Evolutionary conservation across 2,113 vertebrate species (phyloP).

Genomic region (Strix uralensis): DNA sequence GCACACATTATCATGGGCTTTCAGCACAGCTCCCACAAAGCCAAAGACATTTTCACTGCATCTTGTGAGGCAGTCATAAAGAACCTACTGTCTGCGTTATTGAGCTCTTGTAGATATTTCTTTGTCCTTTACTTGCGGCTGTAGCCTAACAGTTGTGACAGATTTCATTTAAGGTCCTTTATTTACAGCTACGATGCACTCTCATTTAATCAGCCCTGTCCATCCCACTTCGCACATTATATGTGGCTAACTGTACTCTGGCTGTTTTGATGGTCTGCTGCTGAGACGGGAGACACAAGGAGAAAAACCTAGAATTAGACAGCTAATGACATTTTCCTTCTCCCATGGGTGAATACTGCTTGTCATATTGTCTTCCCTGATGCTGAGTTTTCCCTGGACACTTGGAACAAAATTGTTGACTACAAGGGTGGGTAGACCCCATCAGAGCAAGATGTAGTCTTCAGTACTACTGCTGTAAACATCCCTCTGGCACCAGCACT

Average conservation of each 20-base stretch:
- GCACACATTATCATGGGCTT: neutral
- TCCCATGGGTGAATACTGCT: neutral
- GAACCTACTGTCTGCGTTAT: neutral
- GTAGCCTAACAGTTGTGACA: slow-evolving; percentile 1
- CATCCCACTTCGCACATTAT: fast-evolving
- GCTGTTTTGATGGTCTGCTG: neutral
- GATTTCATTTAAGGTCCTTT: slow-evolving; percentile 13
- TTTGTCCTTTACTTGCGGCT: neutral
- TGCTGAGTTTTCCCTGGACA: neutral
- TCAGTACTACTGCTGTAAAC: neutral
- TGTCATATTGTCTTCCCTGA: neutral
- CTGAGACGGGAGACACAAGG: neutral
- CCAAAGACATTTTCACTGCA: neutral
- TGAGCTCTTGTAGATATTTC: neutral
- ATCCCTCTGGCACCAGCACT: too few species aligned
- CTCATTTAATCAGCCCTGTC: neutral
- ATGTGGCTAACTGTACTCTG: neutral
- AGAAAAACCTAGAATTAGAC: neutral
- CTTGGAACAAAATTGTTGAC: neutral
- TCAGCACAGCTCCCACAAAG: neutral
- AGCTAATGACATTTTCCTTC: neutral
- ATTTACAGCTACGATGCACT: neutral
- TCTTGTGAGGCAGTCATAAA: neutral
- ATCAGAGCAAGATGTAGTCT: neutral
- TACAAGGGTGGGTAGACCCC: neutral